Base-by-base conservation (phyloP, 2,797 vertebrate genomes). In the Telmatherina bonti region DNA sequence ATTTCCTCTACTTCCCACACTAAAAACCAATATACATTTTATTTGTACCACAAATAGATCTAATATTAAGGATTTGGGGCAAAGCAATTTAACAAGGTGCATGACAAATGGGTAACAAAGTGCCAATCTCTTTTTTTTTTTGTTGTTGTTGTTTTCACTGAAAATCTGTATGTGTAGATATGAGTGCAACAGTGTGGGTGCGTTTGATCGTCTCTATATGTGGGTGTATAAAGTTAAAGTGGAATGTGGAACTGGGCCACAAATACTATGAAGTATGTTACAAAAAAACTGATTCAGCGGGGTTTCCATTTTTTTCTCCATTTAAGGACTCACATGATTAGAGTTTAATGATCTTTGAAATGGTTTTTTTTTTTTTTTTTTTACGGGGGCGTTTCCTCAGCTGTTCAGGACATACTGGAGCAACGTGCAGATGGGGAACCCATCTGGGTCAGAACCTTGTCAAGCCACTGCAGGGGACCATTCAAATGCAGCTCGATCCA, bases 391-490 rank as follows among this genome's bases (percentile, higher is more conserved):
- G 6, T 68, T 85, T 81, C 71, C 52, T 47, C 74, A 27, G 90
- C 83, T 60, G 84, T 87, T 96, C 97, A 98, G 36, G 98, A 99
- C 98, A 99, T 99, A 96, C 97, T 99, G 85, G 98, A 99, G 87
- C 98, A 99, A 85, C 97, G 97, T 79, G 98, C 98, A 92, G 97
- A 98, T 22, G 97, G 98, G 52, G 98, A 99, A 67, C 97, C 98
- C 98, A 99, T 99, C 93, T 99, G 98, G 93, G 98, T 99, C 92
- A 99, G 94, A 90, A 99, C 98, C 94, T 99, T 99, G 94, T 99
- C 97, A 94, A 99, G 88, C 97, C 98, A 99, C 65, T 99, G 97
- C 76, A 99, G 93, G 53, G 97, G 98, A 62, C 98, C 97, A 0
- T 99, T 99, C 93, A 99, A 95, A 84, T 99, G 98, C 77, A 99